phyloP scores from a whole-genome alignment of 2,797 vertebrate genomes.

The Buphagus erythrorhynchus region DNA sequence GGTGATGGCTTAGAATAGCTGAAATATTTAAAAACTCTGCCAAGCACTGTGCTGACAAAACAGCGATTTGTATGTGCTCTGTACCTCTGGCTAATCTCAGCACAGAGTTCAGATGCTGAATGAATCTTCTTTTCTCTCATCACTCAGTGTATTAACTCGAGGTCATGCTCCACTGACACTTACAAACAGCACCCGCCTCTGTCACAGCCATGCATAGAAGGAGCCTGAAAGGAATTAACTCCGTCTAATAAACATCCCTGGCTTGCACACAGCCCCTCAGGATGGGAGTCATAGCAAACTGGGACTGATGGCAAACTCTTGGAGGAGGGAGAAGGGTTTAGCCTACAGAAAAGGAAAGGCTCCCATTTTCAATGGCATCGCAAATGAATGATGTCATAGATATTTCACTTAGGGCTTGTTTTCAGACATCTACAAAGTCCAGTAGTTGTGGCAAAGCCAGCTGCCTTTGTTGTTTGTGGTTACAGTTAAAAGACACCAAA shows the following conservation, averaged over 20 bases:
- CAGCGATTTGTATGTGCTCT: slow-evolving; percentile 21
- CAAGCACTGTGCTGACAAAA: not conserved
- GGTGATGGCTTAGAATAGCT: slow-evolving; percentile 30
- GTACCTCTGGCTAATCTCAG: slow-evolving; percentile 52
- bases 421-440: not conserved
- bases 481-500: not conserved
- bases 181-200: slow-evolving; percentile 50
- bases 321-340: not conserved
- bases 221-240: slow-evolving; percentile 47
- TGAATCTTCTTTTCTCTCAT: slow-evolving; percentile 61
- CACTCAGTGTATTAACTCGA: slow-evolving; percentile 54
- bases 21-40: slow-evolving; percentile 39
- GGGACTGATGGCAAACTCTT: not conserved
- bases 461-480: not conserved
- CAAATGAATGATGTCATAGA: not conserved
- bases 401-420: not conserved
- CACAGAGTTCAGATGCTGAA: slow-evolving; percentile 53
- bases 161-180: slow-evolving; percentile 65
- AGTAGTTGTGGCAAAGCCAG: not conserved
- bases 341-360: not conserved
- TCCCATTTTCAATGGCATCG: not conserved
- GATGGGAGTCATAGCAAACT: not conserved
- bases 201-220: slow-evolving; percentile 35
- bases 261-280: not conserved
- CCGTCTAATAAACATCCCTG: not conserved